A percentile compares a stretch with the other conserved stretches of the same genome.
phyloP scores from a whole-genome alignment of 2,797 vertebrate species.

The Lemur catta region DNA sequence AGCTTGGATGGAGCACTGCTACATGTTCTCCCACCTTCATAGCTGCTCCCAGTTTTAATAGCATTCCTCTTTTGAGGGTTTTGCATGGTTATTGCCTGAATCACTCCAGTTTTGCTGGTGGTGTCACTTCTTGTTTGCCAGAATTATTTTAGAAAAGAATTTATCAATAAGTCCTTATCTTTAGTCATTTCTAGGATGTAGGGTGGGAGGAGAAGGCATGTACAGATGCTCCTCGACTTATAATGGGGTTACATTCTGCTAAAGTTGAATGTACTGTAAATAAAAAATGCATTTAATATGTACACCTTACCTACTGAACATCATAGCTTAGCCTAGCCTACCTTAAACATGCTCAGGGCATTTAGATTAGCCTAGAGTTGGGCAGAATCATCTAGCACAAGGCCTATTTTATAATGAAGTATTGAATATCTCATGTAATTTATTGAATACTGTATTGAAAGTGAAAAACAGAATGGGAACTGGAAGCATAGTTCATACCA shows the following conservation, averaged over 20 bases:
- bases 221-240: background rate
- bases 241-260: background rate
- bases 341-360: background rate
- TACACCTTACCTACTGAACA: background rate
- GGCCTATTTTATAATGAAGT: background rate
- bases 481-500: background rate
- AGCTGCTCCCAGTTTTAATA: background rate
- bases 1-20: background rate
- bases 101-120: background rate
- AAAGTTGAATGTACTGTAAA: background rate
- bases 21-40: background rate
- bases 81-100: background rate
- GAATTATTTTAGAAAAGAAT: slow-evolving; percentile 44
- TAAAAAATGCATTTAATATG: background rate
- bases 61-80: slow-evolving; percentile 1
- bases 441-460: background rate
- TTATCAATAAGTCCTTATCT: background rate
- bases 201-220: background rate
- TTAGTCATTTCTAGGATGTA: slow-evolving; percentile 30
- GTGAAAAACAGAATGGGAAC: background rate
- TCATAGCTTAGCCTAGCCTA: background rate
- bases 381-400: background rate
- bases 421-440: background rate
- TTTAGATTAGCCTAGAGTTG: background rate
- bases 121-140: background rate